Evolutionary conservation across 2,888 invertebrate species (phyloP).

Genomic region (Caradrina kadenii): DNA sequence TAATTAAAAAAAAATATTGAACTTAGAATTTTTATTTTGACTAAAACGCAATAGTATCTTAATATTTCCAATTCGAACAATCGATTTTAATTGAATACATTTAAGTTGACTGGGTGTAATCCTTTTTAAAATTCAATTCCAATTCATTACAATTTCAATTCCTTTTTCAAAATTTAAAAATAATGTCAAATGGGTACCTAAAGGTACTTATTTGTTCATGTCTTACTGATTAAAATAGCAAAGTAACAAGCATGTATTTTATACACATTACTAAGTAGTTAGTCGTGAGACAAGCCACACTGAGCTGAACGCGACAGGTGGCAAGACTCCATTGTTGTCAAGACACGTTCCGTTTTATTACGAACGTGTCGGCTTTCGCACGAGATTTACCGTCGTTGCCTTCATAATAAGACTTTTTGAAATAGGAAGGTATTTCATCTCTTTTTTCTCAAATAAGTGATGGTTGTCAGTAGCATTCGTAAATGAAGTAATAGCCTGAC

Average conservation of each 20-base stretch:
- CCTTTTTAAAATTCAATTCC: too few relatives aligned
- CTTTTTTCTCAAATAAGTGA: not conserved
- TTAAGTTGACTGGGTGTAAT: too few relatives aligned
- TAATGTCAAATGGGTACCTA: too few relatives aligned
- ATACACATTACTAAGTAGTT: not conserved
- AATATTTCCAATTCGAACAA: too few relatives aligned
- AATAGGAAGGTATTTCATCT: slow-evolving; percentile 13
- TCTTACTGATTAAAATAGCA: too few relatives aligned
- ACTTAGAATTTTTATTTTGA: too few relatives aligned
- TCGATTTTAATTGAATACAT: too few relatives aligned
- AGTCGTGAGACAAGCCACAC: not conserved
- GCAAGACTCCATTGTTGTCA: slow-evolving; percentile 4
- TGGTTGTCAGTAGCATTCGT: not conserved
- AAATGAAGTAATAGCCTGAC: not conserved
- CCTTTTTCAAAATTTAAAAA: too few relatives aligned
- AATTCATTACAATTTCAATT: too few relatives aligned
- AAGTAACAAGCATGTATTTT: not conserved
- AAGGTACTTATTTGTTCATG: too few relatives aligned
- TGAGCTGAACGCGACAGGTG: slow-evolving; percentile 28
- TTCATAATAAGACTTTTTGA: slow-evolving; percentile 26
- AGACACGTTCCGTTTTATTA: slow-evolving; percentile 47
- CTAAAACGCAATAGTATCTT: too few relatives aligned
- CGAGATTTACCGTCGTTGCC: slow-evolving; percentile 23
- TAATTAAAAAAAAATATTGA: too few relatives aligned
- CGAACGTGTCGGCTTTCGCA: slow-evolving; percentile 39